Evolutionary conservation across 2,113 vertebrate species (phyloP), one percentile per base, ranked within the genome.

Genomic region (Hippocampus mohnikei): DNA sequence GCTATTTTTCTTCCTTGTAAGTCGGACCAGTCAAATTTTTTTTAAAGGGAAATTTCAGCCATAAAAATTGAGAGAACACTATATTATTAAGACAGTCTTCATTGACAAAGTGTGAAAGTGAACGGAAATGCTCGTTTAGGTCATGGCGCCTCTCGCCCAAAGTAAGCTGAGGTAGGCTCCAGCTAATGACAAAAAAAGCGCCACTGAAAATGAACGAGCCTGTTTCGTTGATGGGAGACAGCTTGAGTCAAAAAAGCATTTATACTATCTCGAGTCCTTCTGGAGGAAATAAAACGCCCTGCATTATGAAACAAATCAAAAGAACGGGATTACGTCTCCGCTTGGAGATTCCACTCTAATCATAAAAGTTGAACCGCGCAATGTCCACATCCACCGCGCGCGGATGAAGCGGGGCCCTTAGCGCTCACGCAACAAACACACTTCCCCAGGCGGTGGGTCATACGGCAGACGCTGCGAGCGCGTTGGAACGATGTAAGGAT

Each of bases 401-500:
- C 72, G 73, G 70, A 70, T 2, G 58, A 72, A 73, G 62, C 6
- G 16, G 72, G 75, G 33, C 72, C 73, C 61, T 76, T 56, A 50
- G 25, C 62, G 58, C 73, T 72, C 65, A 25, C 68, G 67, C 63
- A 62, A 62, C 72, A 83, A 72, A 73, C 67, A 73, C 60, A 61
- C 78, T 76, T 83, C 86, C 87, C 74, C 70, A 80, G 87, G 88
- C 85, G 76, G 83, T 78, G 16, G 88, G 88, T 88, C 88, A 88
- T 83, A 79, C 80, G 18, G 81, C 87, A 83, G 79, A 85, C 84
- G 78, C 83, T 73, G 72, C 71, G 71, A 86, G 84, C 80, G 66
- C 80, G 71, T 89, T 90, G 88, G 83, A 89, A 81, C 75, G n/a
- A 55, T 73, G 74, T 79, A 81, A 87, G 80, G 76, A 89, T 90